Conservation (phyloP, 2,888 invertebrate species). For the Agapostemon virescens region DNA sequence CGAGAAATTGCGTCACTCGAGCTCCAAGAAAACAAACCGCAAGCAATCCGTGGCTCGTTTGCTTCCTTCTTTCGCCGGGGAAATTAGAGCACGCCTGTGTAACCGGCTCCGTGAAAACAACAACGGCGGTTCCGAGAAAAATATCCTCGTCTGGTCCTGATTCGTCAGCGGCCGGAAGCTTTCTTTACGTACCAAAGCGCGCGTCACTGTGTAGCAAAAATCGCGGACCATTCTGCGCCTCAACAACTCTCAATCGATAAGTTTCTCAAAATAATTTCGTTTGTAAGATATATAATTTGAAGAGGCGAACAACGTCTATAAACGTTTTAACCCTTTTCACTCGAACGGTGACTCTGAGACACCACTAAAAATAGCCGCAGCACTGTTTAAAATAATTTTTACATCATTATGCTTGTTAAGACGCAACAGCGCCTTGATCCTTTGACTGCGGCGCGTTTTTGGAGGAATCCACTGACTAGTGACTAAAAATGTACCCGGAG, state of each 20-base stretch:
- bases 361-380: too few species aligned
- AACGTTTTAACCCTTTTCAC: too few species aligned
- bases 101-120: not conserved
- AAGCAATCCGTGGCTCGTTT: conserved; percentile 13
- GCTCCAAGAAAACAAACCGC: conserved; percentile 19
- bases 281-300: too few species aligned
- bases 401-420: too few species aligned
- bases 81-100: conserved; percentile 24
- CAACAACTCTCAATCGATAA: not conserved
- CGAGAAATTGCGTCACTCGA: conserved; percentile 20
- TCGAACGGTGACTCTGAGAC: too few species aligned
- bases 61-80: conserved; percentile 4
- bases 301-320: too few species aligned
- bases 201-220: too few species aligned
- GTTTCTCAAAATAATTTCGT: not conserved
- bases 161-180: conserved; percentile 2
- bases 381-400: too few species aligned
- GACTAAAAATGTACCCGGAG: too few species aligned
- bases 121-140: not conserved
- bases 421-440: too few species aligned
- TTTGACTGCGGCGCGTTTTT: too few species aligned
- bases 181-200: not conserved
- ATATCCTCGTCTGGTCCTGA: not conserved
- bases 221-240: not conserved
- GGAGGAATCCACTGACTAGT: too few species aligned